phyloP scores from a whole-genome alignment of 2,113 vertebrate species.

The Embiotoca jacksoni region DNA sequence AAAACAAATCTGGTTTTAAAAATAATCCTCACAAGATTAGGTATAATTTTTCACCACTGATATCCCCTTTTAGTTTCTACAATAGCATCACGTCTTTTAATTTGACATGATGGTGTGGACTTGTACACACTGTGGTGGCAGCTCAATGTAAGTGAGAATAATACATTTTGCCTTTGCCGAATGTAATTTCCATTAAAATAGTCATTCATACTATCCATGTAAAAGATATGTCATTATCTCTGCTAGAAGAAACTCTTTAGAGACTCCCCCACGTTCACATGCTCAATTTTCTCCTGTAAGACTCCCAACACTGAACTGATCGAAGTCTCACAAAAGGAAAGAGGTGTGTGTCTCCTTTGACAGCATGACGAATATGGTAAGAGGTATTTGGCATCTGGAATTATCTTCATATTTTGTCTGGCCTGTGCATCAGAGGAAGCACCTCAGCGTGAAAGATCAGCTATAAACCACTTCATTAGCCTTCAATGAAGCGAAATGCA shows the following conservation, averaged over 20 bases:
- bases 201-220: background rate
- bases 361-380: background rate
- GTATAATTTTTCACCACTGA: too few relatives aligned
- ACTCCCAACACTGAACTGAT: slow-evolving; percentile 3
- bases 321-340: slow-evolving; percentile 16
- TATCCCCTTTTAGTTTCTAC: too few relatives aligned
- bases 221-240: slow-evolving; percentile 10
- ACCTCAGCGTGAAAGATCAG: slow-evolving; percentile 51
- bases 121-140: too few relatives aligned
- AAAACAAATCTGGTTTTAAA: background rate
- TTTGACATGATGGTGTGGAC: too few relatives aligned
- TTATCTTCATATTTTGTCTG: slow-evolving; percentile 47
- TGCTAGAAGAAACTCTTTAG: background rate
- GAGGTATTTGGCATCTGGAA: slow-evolving; percentile 45
- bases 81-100: too few relatives aligned
- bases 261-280: background rate
- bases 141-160: background rate
- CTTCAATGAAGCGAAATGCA: slow-evolving; percentile 62
- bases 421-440: slow-evolving; percentile 46
- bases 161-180: background rate
- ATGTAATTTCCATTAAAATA: slow-evolving; percentile 14
- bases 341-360: slow-evolving; percentile 1
- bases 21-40: background rate
- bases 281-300: slow-evolving; percentile 14
- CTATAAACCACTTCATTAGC: slow-evolving; percentile 65